phyloP scores from a whole-genome alignment of 2,797 vertebrate species.

The Paramormyrops hopkinsi region DNA sequence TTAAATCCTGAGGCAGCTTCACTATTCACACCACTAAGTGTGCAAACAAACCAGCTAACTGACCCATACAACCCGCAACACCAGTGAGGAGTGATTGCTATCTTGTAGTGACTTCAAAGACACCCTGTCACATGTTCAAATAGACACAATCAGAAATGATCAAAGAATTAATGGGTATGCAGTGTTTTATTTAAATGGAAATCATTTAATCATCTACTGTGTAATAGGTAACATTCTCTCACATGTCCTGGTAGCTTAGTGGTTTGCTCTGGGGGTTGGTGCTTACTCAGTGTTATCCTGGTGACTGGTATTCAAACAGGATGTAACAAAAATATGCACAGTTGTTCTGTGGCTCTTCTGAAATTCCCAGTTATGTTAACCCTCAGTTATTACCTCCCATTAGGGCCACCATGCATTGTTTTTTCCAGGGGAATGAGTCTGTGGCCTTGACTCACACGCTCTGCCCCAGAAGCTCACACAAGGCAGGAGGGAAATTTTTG shows the following conservation, averaged over 20 bases:
- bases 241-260: not conserved
- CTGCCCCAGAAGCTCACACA: not conserved
- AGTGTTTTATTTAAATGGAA: not conserved
- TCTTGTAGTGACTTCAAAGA: not conserved
- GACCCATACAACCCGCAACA: not conserved
- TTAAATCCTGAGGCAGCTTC: not conserved
- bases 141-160: not conserved
- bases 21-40: not conserved
- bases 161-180: not conserved
- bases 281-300: not conserved
- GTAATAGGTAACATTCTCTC: not conserved
- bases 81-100: not conserved
- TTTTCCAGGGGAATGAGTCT: conserved; percentile 34
- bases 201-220: not conserved
- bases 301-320: not conserved
- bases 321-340: not conserved
- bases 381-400: not conserved
- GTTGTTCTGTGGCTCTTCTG: not conserved
- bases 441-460: not conserved
- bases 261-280: not conserved
- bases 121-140: not conserved
- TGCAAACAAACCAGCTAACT: not conserved
- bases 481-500: not conserved
- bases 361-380: not conserved
- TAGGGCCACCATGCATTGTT: not conserved